Conservation (phyloP, 1,140 invertebrate species). For the Delia radicum region DNA sequence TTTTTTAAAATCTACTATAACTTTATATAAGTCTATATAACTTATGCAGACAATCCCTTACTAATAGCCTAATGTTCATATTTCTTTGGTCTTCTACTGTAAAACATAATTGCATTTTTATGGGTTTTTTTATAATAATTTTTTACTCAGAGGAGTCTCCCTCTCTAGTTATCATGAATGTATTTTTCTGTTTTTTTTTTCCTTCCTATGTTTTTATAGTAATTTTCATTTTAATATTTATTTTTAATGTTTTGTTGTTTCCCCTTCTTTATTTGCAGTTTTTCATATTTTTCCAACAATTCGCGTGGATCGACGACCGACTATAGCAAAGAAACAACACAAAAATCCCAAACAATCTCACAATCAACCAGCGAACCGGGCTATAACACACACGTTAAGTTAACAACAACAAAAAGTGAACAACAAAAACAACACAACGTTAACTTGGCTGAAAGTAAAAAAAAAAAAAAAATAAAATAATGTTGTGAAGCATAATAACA, state of each 20-base stretch:
- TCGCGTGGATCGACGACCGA: conserved; percentile 6
- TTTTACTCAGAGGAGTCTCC: background rate
- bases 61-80: background rate
- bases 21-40: too few species aligned
- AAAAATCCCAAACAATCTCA: background rate
- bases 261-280: background rate
- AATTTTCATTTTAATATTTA: conserved; percentile 20
- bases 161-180: background rate
- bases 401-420: background rate
- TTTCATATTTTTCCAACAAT: background rate
- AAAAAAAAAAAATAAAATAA: background rate
- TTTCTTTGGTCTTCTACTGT: background rate
- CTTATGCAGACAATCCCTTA: too few species aligned
- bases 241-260: conserved; percentile 17
- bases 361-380: background rate
- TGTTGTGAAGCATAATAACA: conserved; percentile 21
- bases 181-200: conserved; percentile 5
- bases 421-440: background rate
- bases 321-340: background rate
- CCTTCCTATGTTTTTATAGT: background rate
- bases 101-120: conserved; percentile 20
- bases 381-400: background rate
- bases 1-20: too few species aligned
- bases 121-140: conserved; percentile 7
- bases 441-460: conserved; percentile 7